A percentile compares a stretch with the other conserved stretches of the same genome.
phyloP scores from a whole-genome alignment of 2,113 vertebrate genomes.

The Rhegmatorhina hoffmannsi region DNA sequence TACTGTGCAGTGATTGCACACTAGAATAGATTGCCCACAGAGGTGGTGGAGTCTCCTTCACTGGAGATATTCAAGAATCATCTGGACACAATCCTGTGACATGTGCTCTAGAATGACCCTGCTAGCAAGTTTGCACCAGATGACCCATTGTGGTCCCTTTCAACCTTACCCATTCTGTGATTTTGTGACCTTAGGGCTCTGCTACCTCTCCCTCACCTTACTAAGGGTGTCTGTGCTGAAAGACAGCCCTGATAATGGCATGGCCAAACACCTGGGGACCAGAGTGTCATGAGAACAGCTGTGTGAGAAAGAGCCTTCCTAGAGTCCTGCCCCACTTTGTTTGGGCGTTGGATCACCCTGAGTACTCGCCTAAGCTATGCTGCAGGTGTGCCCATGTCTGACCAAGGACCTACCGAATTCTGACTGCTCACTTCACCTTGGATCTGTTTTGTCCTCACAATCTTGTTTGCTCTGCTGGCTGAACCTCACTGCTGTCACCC shows the following conservation, averaged over 20 bases:
- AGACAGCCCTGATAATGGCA: background rate
- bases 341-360: background rate
- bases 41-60: too few species aligned
- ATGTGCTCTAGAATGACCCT: too few species aligned
- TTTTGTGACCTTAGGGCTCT: too few species aligned
- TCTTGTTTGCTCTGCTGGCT: background rate
- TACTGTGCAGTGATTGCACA: too few species aligned
- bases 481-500: background rate
- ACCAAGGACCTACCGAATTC: background rate
- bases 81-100: too few species aligned
- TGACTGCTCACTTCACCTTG: background rate
- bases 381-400: background rate
- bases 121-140: too few species aligned
- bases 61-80: too few species aligned
- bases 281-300: background rate
- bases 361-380: background rate
- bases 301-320: background rate
- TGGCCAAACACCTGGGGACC: background rate
- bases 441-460: background rate
- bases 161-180: too few species aligned
- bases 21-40: too few species aligned
- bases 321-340: background rate
- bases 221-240: background rate
- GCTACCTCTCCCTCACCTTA: too few species aligned
- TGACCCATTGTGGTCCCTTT: too few species aligned